Evolutionary conservation across 2,113 vertebrate species (phyloP).

Genomic region (Callospermophilus lateralis): DNA sequence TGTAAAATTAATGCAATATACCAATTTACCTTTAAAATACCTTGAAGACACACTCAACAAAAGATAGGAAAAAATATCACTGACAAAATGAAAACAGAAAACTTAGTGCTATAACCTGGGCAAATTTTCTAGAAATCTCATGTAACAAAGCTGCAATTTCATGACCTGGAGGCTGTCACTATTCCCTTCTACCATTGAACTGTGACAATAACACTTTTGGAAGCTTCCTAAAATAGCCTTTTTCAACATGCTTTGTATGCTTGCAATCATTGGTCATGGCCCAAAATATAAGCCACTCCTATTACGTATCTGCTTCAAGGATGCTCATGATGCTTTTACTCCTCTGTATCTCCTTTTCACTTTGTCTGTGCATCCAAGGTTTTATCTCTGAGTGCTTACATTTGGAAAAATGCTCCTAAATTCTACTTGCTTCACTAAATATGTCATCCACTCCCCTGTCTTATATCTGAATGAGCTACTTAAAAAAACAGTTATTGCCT

Average conservation of each 20-base stretch:
- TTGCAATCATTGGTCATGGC: neutral
- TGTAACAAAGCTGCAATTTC: neutral
- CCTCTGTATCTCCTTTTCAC: neutral
- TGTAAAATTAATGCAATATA: constrained; percentile 44
- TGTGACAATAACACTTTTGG: constrained; percentile 3
- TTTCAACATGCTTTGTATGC: neutral
- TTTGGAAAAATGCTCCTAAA: neutral
- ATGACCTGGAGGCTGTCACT: neutral
- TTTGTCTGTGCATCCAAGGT: neutral
- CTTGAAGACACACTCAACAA: neutral
- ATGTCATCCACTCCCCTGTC: neutral
- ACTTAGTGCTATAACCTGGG: neutral
- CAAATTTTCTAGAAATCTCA: neutral
- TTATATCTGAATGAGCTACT: neutral
- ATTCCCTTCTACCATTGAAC: neutral
- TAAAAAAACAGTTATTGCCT: neutral
- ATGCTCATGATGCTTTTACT: neutral
- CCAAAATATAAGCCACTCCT: neutral
- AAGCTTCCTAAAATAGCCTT: neutral
- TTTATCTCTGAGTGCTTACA: neutral
- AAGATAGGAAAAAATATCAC: neutral
- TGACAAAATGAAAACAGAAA: constrained; percentile 30
- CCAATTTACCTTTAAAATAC: constrained; percentile 35
- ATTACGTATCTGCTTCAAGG: neutral
- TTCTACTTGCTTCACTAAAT: neutral